Base-by-base conservation (phyloP, 2,113 vertebrate genomes). In the Irena cyanogastra region DNA sequence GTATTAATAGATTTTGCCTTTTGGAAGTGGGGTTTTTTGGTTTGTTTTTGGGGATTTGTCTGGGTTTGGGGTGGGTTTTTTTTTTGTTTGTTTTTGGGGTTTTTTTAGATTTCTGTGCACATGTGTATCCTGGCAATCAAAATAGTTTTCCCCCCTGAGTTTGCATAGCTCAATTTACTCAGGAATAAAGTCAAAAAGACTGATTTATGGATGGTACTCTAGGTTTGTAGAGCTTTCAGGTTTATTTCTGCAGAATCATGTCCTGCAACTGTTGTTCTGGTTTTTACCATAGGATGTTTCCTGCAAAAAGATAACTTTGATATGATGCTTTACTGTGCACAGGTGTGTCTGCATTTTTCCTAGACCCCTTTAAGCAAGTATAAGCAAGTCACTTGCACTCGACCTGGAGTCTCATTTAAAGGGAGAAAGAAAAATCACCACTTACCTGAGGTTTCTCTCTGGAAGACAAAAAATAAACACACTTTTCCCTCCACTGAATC, bases 21-120 rank as follows among this genome's bases (percentile, higher is more conserved):
- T 54, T 31, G 3, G 10, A 13, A 35, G 13, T 61, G 26, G 24
- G 41, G 0, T 13, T 20, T 56, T 53, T 42, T 39, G 1, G 13
- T 21, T 83, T 42, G 4, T 5, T 35, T 49, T 37, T 7, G 5
- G 31, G 53, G 30, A 16, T 47, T 68, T 66, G 6, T 26, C 13
- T 37, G 39, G 23, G 12, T 16, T 64, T 74, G 12, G 14, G 6
- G 13, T 8, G 23, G 5, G 27, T 57, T 47, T 26, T 35, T 1
- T 1, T 19, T 13, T 16, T 44, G 2, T 2, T 53, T 9, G 10
- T 4, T 30, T 30, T 63, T 30, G 9, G n/a, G n/a, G n/a, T n/a
- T n/a, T n/a, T 41, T 41, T 19, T 17, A 23, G 28, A 20, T 64
- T 80, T 89, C 11, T 47, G 3, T 30, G 18, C 33, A 41, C 3